Conservation (phyloP, 1,140 invertebrate genomes). For the Cardiocondyla obscurior region DNA sequence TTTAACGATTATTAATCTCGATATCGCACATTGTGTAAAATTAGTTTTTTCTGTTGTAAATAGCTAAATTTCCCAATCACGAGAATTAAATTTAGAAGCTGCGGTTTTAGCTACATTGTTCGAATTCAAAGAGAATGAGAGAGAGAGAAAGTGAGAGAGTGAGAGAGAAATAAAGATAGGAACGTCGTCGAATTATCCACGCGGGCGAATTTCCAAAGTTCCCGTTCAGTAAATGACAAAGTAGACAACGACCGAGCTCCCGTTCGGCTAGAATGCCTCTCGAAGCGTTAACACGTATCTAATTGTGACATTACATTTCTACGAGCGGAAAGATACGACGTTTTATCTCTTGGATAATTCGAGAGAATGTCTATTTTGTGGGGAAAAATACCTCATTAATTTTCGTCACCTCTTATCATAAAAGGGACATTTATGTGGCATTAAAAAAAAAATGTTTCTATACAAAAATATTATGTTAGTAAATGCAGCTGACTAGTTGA, state of each 20-base stretch:
- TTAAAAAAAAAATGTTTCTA: not conserved
- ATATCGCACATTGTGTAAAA: not conserved
- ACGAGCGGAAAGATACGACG: not conserved
- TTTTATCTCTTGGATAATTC: not conserved
- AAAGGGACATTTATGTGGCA: not conserved
- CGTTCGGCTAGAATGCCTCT: constrained; percentile 1
- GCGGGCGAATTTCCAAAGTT: constrained; percentile 46
- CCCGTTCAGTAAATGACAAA: constrained; percentile 32
- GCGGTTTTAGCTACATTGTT: not conserved
- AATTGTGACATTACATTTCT: constrained; percentile 41
- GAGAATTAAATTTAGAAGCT: constrained; percentile 3
- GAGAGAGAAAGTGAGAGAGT: not conserved
- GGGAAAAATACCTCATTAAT: constrained; percentile 4
- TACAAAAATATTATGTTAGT: not conserved
- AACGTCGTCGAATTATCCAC: constrained; percentile 46
- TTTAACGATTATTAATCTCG: not conserved
- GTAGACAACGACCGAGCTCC: constrained; percentile 19
- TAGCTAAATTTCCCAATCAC: not conserved
- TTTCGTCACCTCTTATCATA: not conserved
- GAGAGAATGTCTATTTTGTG: not conserved
- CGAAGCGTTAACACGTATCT: constrained; percentile 15
- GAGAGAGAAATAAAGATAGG: constrained; percentile 11
- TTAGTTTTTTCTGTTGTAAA: not conserved
- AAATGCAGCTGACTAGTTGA: not conserved
- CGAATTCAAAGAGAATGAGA: not conserved